phyloP scores from a whole-genome alignment of 1,140 invertebrate species.

The Cyphomyrmex costatus region DNA sequence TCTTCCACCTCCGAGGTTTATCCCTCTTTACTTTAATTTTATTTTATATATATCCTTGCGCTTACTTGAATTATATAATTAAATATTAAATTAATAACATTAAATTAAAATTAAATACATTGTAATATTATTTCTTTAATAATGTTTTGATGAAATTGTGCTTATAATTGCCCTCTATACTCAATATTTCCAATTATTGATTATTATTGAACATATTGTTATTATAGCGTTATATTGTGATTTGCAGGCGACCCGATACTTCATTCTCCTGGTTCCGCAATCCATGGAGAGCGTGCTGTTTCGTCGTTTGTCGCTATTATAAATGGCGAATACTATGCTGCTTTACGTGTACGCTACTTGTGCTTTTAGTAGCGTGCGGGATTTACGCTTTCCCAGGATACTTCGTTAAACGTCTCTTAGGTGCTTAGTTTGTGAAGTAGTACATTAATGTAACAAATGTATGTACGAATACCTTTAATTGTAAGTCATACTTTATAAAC shows the following conservation, averaged over 20 bases:
- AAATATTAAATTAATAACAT: no score
- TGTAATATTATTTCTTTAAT: background rate
- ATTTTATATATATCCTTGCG: background rate
- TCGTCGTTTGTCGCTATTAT: constrained; percentile 87
- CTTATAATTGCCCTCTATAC: background rate
- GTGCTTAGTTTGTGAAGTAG: constrained; percentile 75
- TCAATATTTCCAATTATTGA: background rate
- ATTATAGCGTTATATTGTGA: background rate
- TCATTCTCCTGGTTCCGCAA: constrained; percentile 89
- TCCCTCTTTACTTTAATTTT: background rate
- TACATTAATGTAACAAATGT: background rate
- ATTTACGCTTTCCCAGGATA: constrained; percentile 87
- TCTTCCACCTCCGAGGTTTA: constrained; percentile 88
- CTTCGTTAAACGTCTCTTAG: constrained; percentile 86
- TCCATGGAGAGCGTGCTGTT: constrained; percentile 87
- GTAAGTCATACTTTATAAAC: background rate
- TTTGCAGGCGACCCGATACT: constrained; percentile 88
- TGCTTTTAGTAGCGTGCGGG: constrained; percentile 82
- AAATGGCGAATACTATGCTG: constrained; percentile 86
- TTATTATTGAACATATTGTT: background rate
- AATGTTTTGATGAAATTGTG: background rate
- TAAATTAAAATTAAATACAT: no score
- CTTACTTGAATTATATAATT: no score
- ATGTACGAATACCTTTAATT: background rate
- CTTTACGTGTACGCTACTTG: constrained; percentile 80